Percentiles rank a stretch among this genome's conserved stretches.
Conservation (phyloP, 2,113 vertebrate species). For the Ploceus nigricollis region DNA sequence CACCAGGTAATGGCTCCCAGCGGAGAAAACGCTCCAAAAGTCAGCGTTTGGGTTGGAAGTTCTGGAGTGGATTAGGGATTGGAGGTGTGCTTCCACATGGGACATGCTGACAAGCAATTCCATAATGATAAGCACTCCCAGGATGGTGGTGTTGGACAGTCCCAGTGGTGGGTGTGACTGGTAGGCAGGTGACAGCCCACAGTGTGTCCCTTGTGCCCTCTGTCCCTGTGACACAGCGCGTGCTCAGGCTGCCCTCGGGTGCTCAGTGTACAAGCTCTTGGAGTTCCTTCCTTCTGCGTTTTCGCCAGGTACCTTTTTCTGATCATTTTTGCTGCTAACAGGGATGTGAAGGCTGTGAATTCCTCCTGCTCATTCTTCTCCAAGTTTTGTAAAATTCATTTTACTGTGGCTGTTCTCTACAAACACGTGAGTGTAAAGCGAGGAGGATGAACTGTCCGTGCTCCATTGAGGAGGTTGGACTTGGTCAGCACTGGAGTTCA, state of each 20-base stretch:
- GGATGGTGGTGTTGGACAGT: neutral
- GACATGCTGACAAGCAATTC: neutral
- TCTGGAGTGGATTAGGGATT: neutral
- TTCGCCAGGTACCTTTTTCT: neutral
- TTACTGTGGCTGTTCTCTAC: neutral
- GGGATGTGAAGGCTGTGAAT: neutral
- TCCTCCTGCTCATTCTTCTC: neutral
- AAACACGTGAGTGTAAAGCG: rapidly evolving
- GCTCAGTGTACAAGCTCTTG: neutral
- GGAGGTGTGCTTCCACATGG: neutral
- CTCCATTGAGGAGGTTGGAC: neutral
- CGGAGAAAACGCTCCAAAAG: neutral
- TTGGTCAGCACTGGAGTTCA: neutral
- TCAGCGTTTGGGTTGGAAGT: neutral
- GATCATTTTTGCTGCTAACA: neutral
- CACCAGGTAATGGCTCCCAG: conserved; percentile 69
- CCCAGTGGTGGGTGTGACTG: neutral
- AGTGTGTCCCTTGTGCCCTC: neutral
- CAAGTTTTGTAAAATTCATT: neutral
- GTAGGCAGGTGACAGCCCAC: neutral
- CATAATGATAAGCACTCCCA: neutral
- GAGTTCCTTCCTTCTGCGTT: neutral
- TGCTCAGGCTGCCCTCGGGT: neutral
- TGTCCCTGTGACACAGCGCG: rapidly evolving
- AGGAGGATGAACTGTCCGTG: neutral